A percentile compares a stretch with the other conserved stretches of the same genome.
phyloP scores from a whole-genome alignment of 1,140 invertebrate genomes.

The Agrypnia vestita region DNA sequence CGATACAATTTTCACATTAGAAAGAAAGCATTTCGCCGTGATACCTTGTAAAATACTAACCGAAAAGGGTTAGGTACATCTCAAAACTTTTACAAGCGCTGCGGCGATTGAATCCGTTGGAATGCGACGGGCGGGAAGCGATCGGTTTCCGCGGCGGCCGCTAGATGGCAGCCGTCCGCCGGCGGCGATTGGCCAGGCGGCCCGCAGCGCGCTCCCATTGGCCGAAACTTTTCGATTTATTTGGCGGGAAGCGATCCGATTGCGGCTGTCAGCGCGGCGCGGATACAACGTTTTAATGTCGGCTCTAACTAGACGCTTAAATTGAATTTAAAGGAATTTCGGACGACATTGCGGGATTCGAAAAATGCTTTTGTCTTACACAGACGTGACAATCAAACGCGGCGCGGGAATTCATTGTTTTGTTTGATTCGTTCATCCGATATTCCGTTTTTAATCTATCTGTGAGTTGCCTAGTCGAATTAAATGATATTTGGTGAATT shows the following conservation, averaged over 20 bases:
- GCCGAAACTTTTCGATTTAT: conserved; percentile 37
- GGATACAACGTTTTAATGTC: conserved; percentile 39
- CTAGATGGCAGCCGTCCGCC: conserved; percentile 13
- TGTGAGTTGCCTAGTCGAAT: too few species aligned
- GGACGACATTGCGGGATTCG: conserved; percentile 2
- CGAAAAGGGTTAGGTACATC: too few species aligned
- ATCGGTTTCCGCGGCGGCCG: conserved; percentile 35
- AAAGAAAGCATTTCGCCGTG: too few species aligned
- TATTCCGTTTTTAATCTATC: not conserved
- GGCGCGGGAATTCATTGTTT: not conserved
- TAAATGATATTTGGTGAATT: too few species aligned
- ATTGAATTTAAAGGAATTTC: conserved; percentile 37
- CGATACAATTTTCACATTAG: too few species aligned
- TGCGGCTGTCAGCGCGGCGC: conserved; percentile 27
- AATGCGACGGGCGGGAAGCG: conserved; percentile 35
- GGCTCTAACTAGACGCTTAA: conserved; percentile 25
- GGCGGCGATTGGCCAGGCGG: not conserved
- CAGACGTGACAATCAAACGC: conserved; percentile 30
- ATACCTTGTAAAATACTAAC: too few species aligned
- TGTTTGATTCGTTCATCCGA: not conserved
- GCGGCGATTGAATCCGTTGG: conserved; percentile 21
- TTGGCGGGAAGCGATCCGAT: conserved; percentile 35
- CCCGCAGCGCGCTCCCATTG: conserved; percentile 26
- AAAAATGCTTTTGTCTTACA: conserved; percentile 37
- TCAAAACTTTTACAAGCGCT: not conserved